Evolutionary conservation across 2,113 vertebrate species (phyloP).

Genomic region (Colaptes auratus): DNA sequence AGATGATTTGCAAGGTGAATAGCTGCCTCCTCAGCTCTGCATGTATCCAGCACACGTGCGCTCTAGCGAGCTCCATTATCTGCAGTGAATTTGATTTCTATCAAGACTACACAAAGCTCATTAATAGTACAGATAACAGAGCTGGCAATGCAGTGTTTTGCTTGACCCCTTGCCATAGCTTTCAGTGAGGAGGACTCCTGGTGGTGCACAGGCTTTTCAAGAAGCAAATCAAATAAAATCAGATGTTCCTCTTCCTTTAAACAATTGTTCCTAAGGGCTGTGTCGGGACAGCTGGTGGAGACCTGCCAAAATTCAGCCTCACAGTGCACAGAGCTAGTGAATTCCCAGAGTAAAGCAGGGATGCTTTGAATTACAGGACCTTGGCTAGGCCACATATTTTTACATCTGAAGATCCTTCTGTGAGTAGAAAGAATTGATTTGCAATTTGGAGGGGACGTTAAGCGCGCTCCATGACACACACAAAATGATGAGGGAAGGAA

Average conservation of each 20-base stretch:
- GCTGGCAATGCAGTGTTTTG: background rate
- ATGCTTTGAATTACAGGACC: background rate
- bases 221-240: background rate
- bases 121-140: background rate
- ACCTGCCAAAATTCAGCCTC: background rate
- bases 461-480: background rate
- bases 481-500: background rate
- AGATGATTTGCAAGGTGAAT: background rate
- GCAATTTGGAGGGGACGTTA: background rate
- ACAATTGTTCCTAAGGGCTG: background rate
- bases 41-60: fast-evolving
- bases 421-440: background rate
- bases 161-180: background rate
- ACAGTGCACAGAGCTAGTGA: background rate
- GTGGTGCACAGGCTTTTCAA: background rate
- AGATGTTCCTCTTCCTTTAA: background rate
- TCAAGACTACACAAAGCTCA: background rate
- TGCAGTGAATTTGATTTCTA: background rate
- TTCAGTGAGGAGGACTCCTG: background rate
- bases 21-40: background rate
- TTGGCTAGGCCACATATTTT: background rate
- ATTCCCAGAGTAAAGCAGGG: background rate
- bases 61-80: background rate
- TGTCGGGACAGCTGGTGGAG: background rate
- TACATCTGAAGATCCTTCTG: background rate